Evolutionary conservation across 1,140 invertebrate species (phyloP), one percentile per base, ranked within the genome.

Genomic region (Apis florea): DNA sequence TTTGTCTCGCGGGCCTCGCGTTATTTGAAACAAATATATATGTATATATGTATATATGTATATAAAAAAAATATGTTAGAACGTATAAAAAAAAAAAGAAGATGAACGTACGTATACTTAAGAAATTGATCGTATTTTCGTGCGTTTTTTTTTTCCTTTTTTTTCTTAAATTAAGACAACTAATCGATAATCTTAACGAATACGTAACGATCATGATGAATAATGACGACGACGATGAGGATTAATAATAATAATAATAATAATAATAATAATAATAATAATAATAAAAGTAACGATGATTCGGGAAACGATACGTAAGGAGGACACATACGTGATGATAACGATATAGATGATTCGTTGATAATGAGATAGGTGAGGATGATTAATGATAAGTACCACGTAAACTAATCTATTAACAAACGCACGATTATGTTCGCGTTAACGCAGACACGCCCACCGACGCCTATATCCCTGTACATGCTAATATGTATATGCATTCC

Each of bases 391-490:
- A 81, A 81, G 79, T 81, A 81, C 79, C 67, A 67, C 58, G 59
- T 85, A 59, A 59, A 64, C 77, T 67, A 82, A 77, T 17, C 77
- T 79, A 79, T 72, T 79, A 79, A 79, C 77, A 79, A 79, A 72
- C 71, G 77, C 69, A 63, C 77, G 68, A 71, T 83, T 51, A n/a
- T 19, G 68, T 53, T n/a, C 47, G 53, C 26, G 24, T 17, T 19
- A 47, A 21, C 59, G 21, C 64, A 82, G 66, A 68, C 81, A 84
- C 59, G 26, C 63, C 53, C 49, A 40, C 78, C 54, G 17, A 12
- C 66, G 12, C n/a, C n/a, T n/a, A n/a, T n/a, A 19, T 4, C 26
- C 63, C 19, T 26, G 12, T 13, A 47, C 40, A 21, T 9, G 17
- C 21, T 2, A 13, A n/a, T 61, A 26, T 24, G 12, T n/a, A 5